A percentile compares a stretch with the other conserved stretches of the same genome.
phyloP scores from a whole-genome alignment of 2,888 invertebrate genomes.

The Leptothorax acervorum region DNA sequence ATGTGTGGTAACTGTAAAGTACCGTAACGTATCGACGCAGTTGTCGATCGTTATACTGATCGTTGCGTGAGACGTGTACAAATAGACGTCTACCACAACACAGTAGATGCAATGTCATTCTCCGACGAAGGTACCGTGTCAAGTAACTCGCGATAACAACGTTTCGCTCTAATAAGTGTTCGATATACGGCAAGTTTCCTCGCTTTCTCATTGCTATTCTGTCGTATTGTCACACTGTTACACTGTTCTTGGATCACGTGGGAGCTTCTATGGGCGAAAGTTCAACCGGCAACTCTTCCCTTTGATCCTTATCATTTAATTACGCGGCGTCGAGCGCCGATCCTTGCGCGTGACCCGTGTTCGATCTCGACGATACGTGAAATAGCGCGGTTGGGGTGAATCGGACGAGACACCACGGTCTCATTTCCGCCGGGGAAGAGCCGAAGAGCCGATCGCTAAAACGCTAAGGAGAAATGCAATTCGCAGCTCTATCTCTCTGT shows the following conservation, averaged over 20 bases:
- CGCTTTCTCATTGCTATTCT: slow-evolving; percentile 61
- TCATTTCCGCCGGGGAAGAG: slow-evolving; percentile 30
- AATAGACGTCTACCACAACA: slow-evolving; percentile 56
- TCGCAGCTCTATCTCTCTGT: slow-evolving; percentile 57
- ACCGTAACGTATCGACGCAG: slow-evolving; percentile 54
- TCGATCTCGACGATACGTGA: slow-evolving; percentile 29
- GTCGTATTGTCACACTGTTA: slow-evolving; percentile 42
- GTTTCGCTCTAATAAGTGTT: slow-evolving; percentile 65
- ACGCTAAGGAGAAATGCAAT: slow-evolving; percentile 25
- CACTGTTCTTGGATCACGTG: slow-evolving; percentile 36
- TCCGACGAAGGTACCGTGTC: slow-evolving; percentile 61
- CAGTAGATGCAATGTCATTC: slow-evolving; percentile 57
- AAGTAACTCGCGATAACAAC: slow-evolving; percentile 67
- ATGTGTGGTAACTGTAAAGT: slow-evolving; percentile 69
- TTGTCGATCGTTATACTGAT: slow-evolving; percentile 57
- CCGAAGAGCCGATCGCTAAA: slow-evolving; percentile 10
- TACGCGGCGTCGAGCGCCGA: slow-evolving; percentile 19
- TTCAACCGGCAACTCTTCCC: neutral
- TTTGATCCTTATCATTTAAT: slow-evolving; percentile 51
- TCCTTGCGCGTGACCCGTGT: slow-evolving; percentile 36
- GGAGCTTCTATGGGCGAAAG: neutral
- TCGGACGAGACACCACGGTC: slow-evolving; percentile 6
- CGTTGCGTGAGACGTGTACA: slow-evolving; percentile 66
- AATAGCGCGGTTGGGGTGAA: slow-evolving; percentile 3
- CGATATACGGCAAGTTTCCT: slow-evolving; percentile 45